phyloP scores from a whole-genome alignment of 1,140 invertebrate species.

The Gonioctena quinquepunctata region DNA sequence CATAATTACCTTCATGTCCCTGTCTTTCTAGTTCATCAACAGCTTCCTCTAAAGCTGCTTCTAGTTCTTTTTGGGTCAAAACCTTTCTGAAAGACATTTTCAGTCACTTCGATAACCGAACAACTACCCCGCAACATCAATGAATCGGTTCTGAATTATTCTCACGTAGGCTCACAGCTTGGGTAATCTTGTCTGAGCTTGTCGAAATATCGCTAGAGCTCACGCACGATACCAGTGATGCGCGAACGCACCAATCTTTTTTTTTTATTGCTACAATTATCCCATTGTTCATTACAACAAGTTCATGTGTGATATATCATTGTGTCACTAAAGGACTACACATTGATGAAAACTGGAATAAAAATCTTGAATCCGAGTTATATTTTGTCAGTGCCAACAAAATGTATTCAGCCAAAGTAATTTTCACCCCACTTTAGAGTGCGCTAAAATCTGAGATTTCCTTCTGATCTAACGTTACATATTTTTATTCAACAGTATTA shows the following conservation, averaged over 20 bases:
- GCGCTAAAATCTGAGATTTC: not conserved
- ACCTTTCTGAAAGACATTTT: constrained; percentile 15
- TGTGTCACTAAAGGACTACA: constrained; percentile 1
- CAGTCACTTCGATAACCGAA: not conserved
- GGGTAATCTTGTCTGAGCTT: constrained; percentile 10
- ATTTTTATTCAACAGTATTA: not conserved
- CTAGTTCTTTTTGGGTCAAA: constrained; percentile 25
- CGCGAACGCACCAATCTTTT: constrained; percentile 12
- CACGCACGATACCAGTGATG: constrained; percentile 3
- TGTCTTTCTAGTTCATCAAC: constrained; percentile 16
- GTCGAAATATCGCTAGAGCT: not conserved
- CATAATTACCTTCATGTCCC: not conserved
- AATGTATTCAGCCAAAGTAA: not conserved
- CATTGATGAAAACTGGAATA: not conserved
- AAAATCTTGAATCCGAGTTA: not conserved
- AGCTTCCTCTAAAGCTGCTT: constrained; percentile 19
- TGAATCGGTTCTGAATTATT: constrained; percentile 22
- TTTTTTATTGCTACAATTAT: not conserved
- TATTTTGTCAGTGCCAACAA: constrained; percentile 2
- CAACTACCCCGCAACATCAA: constrained; percentile 16
- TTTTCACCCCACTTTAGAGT: not conserved
- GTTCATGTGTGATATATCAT: not conserved
- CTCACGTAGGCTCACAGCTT: not conserved
- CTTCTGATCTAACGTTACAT: not conserved
- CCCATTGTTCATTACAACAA: not conserved